A percentile compares a stretch with the other conserved stretches of the same genome.
phyloP scores from a whole-genome alignment of 2,113 vertebrate genomes.

The Romanogobio albipinnatus region DNA sequence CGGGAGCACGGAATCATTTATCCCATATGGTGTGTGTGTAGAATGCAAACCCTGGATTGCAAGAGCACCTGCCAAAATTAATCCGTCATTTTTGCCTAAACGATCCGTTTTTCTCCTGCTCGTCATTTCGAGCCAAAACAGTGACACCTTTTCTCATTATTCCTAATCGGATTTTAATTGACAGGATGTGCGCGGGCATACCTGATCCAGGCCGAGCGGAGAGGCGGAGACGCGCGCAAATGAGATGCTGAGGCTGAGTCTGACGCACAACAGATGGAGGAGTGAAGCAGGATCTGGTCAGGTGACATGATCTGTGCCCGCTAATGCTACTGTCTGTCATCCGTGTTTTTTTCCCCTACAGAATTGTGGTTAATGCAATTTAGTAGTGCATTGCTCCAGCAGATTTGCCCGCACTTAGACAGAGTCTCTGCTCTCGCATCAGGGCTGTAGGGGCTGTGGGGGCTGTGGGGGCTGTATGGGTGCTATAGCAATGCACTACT shows the following conservation, averaged over 20 bases:
- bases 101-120: constrained; percentile 22
- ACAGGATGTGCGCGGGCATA: constrained; percentile 35
- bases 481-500: not conserved
- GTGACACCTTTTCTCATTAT: constrained; percentile 34
- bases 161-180: constrained; percentile 35
- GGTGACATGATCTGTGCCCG: not conserved
- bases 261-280: not conserved
- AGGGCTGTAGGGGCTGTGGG: too few relatives aligned
- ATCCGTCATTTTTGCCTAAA: not conserved
- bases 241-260: not conserved
- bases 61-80: constrained; percentile 5
- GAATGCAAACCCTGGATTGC: not conserved
- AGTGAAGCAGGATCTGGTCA: not conserved
- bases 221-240: too few relatives aligned
- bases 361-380: not conserved
- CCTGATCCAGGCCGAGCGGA: constrained; percentile 32
- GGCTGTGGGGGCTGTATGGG: too few relatives aligned
- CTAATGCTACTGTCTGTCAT: constrained; percentile 4
- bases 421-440: too few relatives aligned
- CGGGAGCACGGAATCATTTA: not conserved
- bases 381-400: not conserved
- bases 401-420: too few relatives aligned
- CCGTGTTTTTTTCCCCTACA: not conserved
- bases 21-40: not conserved
- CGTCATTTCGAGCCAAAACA: constrained; percentile 19